Evolutionary conservation across 1,140 invertebrate species (phyloP), one percentile per base, ranked within the genome.

Genomic region (Rhysida immarginata): DNA sequence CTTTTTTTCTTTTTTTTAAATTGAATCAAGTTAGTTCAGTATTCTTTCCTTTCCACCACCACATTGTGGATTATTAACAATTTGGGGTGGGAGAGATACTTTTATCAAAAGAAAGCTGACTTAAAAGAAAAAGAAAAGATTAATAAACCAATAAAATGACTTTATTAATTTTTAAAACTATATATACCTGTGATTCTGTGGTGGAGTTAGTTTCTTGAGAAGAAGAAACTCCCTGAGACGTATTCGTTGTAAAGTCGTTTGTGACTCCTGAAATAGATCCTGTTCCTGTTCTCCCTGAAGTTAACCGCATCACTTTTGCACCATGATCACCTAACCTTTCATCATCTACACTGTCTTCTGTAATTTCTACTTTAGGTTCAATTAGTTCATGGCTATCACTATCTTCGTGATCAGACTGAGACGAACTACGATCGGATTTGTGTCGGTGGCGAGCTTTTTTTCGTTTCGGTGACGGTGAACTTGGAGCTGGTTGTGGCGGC

Each of bases 281-380:
- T 26, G 13, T 5, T 16, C 49, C 49, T n/a, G 16, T 51, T n/a
- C 16, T 3, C 2, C 13, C 49, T 13, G 13, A 13, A 26, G 11
- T 5, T 25, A 14, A 26, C 20, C 5, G 8, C 2, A 26, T n/a
- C 8, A 11, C 14, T 5, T 11, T 26, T 3, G 8, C 20, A 3
- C 18, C 44, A 35, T 3, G 23, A 3, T 24, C 13, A 16, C 3
- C 25, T 49, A 25, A 27, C 13, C 21, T 11, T 43, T 56, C 41
- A 25, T 56, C 55, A 5, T 23, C 24, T 11, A 56, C 8, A 35
- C 20, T 50, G 8, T 56, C 55, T 42, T 56, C 55, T 11, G 55
- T 56, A 5, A 56, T 56, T 26, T 56, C 55, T 2, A 56, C 55
- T 51, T 56, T 56, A 5, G 55, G 55, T 26, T 56, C 55, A 23